Evolutionary conservation across 2,113 vertebrate species (phyloP), one percentile per base, ranked within the genome.

Genomic region (Cavia porcellus): DNA sequence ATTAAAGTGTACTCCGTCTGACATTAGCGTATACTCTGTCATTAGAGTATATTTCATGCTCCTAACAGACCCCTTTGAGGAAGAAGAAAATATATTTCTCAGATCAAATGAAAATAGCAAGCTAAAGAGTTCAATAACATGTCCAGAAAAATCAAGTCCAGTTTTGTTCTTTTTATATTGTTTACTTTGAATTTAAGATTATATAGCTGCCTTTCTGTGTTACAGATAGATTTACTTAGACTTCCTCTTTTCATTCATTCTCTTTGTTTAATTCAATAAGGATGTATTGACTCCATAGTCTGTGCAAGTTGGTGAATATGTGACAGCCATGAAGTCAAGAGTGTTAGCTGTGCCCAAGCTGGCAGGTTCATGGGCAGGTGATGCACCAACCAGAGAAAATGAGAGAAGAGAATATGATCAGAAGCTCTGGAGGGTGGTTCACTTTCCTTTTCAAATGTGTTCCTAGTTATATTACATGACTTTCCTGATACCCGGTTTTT

Each of bases 81-180:
- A 47, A 95, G 80, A 95, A 84, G 35, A 9, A 24, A 59, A 35
- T 7, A 38, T 93, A 38, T 91, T 72, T 94, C 74, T 94, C 66
- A 74, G 35, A 30, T 66, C 13, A 87, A 90, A 72, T 47, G 5
- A 81, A 59, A 86, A 81, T 14, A 59, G 15, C 75, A 80, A 24
- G 28, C 19, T 80, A 80, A 94, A 24, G 55, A 86, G 38, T 89
- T 92, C 45, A 77, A 8, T 1, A 6, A 19, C 38, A 5, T 57
- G 70, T 81, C 70, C 13, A 72, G 64, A 52, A 35, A 96, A 62
- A 50, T 66, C 35, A 83, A 64, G 25, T 75, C 45, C 70, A 24
- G 86, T 77, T 91, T 90, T 24, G 74, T 55, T 32, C 35, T 82
- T 2, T 83, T 0, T 55, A 0, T 82, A 9, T n/a, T 64, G 15